These are phyloP conservation scores for Morus bassanus DNA, from an alignment of 2,797 vertebrate genomes.

Conservation along the genomic window DNA sequence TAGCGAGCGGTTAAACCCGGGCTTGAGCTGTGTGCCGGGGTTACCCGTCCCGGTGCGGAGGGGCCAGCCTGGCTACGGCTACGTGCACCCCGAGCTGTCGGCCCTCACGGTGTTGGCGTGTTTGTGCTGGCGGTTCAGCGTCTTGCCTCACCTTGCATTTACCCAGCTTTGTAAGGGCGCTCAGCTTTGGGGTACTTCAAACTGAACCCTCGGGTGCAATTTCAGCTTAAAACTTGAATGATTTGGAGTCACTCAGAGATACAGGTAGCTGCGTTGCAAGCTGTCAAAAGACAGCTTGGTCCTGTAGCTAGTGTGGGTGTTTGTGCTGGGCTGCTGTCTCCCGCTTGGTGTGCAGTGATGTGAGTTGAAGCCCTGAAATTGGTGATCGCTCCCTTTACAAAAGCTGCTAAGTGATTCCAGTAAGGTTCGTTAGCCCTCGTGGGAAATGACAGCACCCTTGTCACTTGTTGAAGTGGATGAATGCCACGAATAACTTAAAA, in stretches of 20 bases:
- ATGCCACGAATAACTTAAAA: neutral
- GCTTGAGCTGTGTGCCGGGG: fast-evolving
- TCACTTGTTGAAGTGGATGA: neutral
- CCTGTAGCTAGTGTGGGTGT: neutral
- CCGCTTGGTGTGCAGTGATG: fast-evolving
- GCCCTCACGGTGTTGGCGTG: fast-evolving
- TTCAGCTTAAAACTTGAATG: neutral
- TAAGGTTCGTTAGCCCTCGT: fast-evolving
- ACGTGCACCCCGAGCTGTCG: fast-evolving
- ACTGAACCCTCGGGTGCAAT: neutral
- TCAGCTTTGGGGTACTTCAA: neutral
- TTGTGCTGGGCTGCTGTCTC: neutral
- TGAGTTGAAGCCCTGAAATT: neutral
- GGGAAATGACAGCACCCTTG: neutral
- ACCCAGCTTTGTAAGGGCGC: neutral
- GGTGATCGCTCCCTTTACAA: neutral
- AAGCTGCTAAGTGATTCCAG: neutral
- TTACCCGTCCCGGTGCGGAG: fast-evolving
- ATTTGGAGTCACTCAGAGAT: too few relatives aligned
- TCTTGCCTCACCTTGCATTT: neutral
- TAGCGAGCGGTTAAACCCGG: fast-evolving
- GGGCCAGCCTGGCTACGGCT: neutral
- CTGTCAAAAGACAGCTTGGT: neutral
- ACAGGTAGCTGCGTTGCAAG: neutral
- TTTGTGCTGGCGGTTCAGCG: fast-evolving